Evolutionary conservation across 53 echinoderm and acorn worm species (phyloP), one percentile per base, ranked within the genome.

Genomic region (Paracentrotus lividus): DNA sequence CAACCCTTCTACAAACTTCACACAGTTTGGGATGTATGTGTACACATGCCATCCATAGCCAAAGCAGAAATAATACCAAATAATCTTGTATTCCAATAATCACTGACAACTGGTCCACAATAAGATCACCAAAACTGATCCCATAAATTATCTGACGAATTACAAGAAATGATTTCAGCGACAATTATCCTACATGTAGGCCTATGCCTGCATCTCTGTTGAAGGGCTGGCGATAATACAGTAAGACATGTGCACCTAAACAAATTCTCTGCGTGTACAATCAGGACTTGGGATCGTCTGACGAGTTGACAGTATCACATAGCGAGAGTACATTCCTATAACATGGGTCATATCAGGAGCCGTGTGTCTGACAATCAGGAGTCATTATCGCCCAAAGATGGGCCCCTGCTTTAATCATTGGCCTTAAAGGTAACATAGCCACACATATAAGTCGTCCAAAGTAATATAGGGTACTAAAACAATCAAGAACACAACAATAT

Each of bases 331-430:
- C 81, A 81, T 81, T 81, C 81, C 47, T 45, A 10, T n/a, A 45
- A 81, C 81, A 81, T 81, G 81, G 81, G 81, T 81, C 81, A 81
- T 81, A 8, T 81, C 24, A 27, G 26, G 45, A 81, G n/a, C n/a
- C n/a, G n/a, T n/a, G 81, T 18, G 81, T 15, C 9, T 81, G 49
- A 81, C 81, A n/a, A 81, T 81, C 81, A 81, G 15, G 1, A 47
- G 27, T 81, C 81, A 81, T 81, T 81, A 81, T 45, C 81, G 81
- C 81, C 81, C 81, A 81, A 13, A 26, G 81, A 45, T 81, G 45
- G 81, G 81, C 44, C 81, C 81, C 81, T 81, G 45, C 81, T n/a
- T 40, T 72, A 24, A 47, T 47, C 81, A 81, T 81, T 4, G 1
- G 9, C 81, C 81, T 81, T 81, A 81, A 81, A 81, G 81, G 49